These are phyloP conservation scores for Cettia cetti DNA, from an alignment of 2,113 vertebrate species.

Conservation along the genomic window DNA sequence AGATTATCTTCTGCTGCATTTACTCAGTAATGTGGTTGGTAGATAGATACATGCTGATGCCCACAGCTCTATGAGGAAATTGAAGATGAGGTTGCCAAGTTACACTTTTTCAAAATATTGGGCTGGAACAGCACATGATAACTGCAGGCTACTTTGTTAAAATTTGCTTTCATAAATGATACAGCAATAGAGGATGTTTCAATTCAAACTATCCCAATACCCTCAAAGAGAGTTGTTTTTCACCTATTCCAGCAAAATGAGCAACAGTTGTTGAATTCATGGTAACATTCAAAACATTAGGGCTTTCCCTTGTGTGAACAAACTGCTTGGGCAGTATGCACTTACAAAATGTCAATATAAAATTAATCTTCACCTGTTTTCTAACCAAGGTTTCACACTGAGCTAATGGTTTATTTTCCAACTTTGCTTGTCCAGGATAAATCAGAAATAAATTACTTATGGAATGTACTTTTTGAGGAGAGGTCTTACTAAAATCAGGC, in stretches of 20 bases:
- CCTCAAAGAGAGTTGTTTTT: neutral
- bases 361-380: neutral
- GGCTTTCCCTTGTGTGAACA: neutral
- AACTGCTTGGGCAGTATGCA: neutral
- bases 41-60: neutral
- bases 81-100: neutral
- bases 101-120: rapidly evolving
- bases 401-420: neutral
- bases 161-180: neutral
- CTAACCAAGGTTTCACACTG: neutral
- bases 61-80: neutral
- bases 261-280: neutral
- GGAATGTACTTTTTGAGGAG: neutral
- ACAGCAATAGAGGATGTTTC: neutral
- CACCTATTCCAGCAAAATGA: neutral
- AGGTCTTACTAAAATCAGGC: neutral
- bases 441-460: neutral
- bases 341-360: neutral
- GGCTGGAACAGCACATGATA: neutral
- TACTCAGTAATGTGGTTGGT: neutral
- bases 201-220: neutral
- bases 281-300: neutral
- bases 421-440: neutral
- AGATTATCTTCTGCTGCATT: neutral
- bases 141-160: neutral